Percentiles rank a stretch among this genome's conserved stretches.
Conservation (phyloP, 2,888 invertebrate species). For the Synergus japonicus region DNA sequence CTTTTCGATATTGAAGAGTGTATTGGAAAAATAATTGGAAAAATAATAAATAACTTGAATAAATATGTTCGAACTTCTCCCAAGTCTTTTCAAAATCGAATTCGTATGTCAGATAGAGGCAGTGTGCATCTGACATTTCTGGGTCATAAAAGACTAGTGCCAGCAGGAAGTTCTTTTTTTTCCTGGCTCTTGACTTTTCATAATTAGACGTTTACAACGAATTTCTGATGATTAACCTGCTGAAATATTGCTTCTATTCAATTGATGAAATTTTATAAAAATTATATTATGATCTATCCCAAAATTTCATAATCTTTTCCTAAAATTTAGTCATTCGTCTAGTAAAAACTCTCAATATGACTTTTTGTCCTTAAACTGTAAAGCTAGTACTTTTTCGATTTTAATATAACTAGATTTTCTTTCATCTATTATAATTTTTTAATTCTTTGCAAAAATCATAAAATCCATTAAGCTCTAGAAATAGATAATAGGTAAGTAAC, state of each 20-base stretch:
- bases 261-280: background rate
- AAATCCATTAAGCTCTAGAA: no score
- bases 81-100: conserved; percentile 4
- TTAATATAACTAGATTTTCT: background rate
- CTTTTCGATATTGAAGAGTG: background rate
- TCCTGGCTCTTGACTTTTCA: background rate
- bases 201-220: background rate
- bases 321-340: background rate
- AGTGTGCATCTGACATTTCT: conserved; percentile 21
- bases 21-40: background rate
- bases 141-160: conserved; percentile 22
- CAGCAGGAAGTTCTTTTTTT: background rate
- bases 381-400: no score
- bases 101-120: conserved; percentile 8
- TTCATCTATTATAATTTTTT: background rate
- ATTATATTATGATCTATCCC: background rate
- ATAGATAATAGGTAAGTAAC: conserved; percentile 7
- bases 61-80: background rate
- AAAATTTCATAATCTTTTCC: background rate
- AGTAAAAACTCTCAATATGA: background rate
- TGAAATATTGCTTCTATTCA: conserved; percentile 9
- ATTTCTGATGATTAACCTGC: background rate
- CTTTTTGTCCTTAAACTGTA: no score
- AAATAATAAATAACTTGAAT: background rate
- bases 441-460: background rate